phyloP scores from a whole-genome alignment of 2,113 vertebrate genomes.

The Spea multiplicata region DNA sequence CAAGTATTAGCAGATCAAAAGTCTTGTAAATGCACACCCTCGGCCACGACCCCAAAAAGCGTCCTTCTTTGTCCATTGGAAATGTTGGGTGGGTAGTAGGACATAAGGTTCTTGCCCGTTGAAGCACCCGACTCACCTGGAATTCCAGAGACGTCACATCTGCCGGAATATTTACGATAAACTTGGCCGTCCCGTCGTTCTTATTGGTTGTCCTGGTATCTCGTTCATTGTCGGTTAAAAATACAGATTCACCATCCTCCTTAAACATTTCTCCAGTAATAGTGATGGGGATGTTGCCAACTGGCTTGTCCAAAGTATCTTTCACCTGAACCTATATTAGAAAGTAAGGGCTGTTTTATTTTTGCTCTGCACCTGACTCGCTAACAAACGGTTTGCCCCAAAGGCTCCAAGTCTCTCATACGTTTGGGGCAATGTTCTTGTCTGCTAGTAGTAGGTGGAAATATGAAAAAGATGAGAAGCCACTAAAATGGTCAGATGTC shows the following conservation, averaged over 20 bases:
- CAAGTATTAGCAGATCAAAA: too few species aligned
- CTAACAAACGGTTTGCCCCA: background rate
- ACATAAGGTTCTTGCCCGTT: too few species aligned
- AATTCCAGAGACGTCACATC: conserved; percentile 60
- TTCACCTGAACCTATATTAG: conserved; percentile 79
- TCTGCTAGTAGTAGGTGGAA: too few species aligned
- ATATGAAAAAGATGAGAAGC: too few species aligned
- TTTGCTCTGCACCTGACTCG: too few species aligned
- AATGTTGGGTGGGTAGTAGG: too few species aligned
- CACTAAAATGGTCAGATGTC: too few species aligned
- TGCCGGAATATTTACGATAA: conserved; percentile 72
- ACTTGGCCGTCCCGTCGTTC: conserved; percentile 69
- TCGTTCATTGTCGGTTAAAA: background rate
- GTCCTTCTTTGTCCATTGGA: too few species aligned
- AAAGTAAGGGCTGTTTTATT: background rate
- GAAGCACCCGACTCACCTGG: conserved; percentile 61
- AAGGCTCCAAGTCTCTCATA: background rate
- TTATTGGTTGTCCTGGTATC: conserved; percentile 13
- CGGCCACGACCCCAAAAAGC: too few species aligned
- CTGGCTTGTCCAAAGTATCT: conserved; percentile 66
- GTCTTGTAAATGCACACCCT: too few species aligned
- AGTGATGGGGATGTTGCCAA: conserved; percentile 61
- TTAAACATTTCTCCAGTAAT: conserved; percentile 51
- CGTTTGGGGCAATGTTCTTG: too few species aligned
- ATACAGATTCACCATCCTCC: conserved; percentile 31